These are phyloP conservation scores for Sylvilagus bachmani DNA, from an alignment of 2,113 vertebrate species.

Conservation along the genomic window DNA sequence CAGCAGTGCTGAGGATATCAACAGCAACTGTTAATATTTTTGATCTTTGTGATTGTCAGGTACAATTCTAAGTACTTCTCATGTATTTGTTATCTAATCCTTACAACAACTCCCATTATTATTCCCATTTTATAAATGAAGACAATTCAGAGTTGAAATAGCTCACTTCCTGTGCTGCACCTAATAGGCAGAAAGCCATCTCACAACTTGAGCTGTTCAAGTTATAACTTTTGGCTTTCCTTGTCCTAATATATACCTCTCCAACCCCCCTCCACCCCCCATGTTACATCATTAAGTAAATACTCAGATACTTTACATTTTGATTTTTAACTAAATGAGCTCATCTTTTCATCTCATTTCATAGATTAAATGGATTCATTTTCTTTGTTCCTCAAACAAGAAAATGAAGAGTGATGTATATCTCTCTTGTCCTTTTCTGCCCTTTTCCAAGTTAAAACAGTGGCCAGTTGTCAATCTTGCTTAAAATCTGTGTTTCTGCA, in stretches of 20 bases:
- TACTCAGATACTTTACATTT: neutral
- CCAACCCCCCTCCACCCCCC: neutral
- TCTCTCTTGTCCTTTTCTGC: neutral
- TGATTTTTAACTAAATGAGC: neutral
- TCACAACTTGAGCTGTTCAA: neutral
- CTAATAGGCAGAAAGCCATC: neutral
- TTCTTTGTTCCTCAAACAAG: neutral
- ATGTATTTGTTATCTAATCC: neutral
- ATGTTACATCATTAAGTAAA: neutral
- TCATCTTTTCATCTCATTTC: neutral
- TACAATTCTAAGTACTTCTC: neutral
- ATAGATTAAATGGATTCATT: neutral
- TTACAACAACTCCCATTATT: neutral
- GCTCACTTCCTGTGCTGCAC: neutral
- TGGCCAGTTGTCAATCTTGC: neutral
- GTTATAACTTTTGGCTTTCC: neutral
- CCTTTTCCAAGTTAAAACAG: neutral
- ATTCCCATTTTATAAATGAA: neutral
- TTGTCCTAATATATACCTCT: neutral
- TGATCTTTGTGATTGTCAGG: neutral
- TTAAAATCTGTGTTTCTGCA: neutral
- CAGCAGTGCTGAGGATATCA: neutral
- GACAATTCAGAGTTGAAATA: neutral
- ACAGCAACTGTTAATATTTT: neutral
- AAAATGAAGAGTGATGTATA: neutral